These are phyloP conservation scores for Pemphredon lugubris DNA, from an alignment of 2,888 invertebrate genomes.

Conservation along the genomic window DNA sequence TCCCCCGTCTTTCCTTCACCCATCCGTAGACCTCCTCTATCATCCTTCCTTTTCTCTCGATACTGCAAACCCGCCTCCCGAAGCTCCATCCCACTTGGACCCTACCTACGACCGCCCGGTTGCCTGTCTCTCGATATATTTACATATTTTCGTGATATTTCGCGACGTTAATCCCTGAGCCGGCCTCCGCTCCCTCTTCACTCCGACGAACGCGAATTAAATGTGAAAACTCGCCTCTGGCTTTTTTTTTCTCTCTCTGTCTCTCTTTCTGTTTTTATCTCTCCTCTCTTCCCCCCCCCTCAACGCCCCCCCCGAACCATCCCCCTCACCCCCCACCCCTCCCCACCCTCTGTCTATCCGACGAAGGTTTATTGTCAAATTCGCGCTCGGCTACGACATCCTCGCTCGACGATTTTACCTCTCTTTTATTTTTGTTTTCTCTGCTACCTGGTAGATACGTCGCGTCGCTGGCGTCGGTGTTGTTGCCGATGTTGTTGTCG, in stretches of 20 bases:
- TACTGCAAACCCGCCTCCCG: slow-evolving; percentile 61
- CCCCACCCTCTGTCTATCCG: slow-evolving; percentile 46
- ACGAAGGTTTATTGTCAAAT: slow-evolving; percentile 69
- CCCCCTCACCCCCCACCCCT: no score
- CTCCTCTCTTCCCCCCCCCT: no score
- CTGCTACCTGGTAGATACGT: slow-evolving; percentile 23
- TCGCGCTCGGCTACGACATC: slow-evolving; percentile 66
- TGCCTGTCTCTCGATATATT: slow-evolving; percentile 71
- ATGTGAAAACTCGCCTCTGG: slow-evolving; percentile 71
- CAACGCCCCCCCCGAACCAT: no score
- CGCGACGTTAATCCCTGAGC: slow-evolving; percentile 73
- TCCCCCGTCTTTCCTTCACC: slow-evolving; percentile 8
- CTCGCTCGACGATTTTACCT: slow-evolving; percentile 60
- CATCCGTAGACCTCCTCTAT: slow-evolving; percentile 14
- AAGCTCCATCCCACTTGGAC: slow-evolving; percentile 65
- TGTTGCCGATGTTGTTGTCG: slow-evolving; percentile 23
- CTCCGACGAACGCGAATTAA: slow-evolving; percentile 70
- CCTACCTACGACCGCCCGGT: slow-evolving; percentile 51
- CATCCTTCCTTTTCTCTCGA: slow-evolving; percentile 39
- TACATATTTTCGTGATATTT: slow-evolving; percentile 77
- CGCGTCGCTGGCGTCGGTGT: slow-evolving; percentile 8
- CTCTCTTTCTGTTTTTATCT: no score
- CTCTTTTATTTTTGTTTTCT: slow-evolving; percentile 24
- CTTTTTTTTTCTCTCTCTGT: no score
- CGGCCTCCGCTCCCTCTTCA: slow-evolving; percentile 51